phyloP scores from a whole-genome alignment of 1,140 invertebrate species.

The Solenopsis fugax region DNA sequence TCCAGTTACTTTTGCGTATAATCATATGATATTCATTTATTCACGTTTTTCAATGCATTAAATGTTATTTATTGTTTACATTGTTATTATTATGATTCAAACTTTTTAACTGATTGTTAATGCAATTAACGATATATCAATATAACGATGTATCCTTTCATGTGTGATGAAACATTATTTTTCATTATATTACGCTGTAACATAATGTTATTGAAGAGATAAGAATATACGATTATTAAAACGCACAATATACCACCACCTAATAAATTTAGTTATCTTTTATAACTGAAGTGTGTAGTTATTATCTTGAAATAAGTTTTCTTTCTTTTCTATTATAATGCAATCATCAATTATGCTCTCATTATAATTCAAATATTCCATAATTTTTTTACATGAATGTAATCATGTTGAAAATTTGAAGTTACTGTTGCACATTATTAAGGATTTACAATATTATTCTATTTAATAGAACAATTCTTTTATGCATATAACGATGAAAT shows the following conservation, averaged over 20 bases:
- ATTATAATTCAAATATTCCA: not conserved
- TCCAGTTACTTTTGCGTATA: not conserved
- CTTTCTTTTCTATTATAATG: no score
- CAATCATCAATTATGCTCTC: not conserved
- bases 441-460: not conserved
- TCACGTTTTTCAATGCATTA: not conserved
- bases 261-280: slow-evolving; percentile 3
- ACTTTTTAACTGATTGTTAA: not conserved
- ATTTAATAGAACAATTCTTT: not conserved
- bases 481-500: not conserved
- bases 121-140: not conserved
- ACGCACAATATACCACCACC: not conserved
- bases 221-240: not conserved
- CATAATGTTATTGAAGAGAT: not conserved
- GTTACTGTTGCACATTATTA: not conserved
- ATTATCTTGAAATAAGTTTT: not conserved
- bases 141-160: not conserved
- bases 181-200: not conserved
- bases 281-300: not conserved
- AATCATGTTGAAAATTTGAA: not conserved
- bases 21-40: not conserved
- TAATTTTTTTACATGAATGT: not conserved
- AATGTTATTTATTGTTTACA: not conserved
- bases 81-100: not conserved
- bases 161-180: not conserved